Base-by-base conservation (phyloP, 2,113 vertebrate genomes). In the Ameiurus melas region DNA sequence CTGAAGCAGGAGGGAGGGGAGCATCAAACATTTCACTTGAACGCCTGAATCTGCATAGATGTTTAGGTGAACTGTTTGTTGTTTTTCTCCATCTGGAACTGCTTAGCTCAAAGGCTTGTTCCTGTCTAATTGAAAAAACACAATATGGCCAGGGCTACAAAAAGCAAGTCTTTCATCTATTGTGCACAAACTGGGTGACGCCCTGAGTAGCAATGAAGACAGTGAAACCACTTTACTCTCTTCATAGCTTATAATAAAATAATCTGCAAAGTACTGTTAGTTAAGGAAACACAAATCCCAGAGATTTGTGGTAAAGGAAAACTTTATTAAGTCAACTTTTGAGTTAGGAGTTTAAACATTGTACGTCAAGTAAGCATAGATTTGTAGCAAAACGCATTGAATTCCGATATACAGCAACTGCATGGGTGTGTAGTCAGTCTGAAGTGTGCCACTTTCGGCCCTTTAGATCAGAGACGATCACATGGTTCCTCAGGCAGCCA, bases 401-500 rank as follows among this genome's bases (percentile, higher is more conserved):
- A 88, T 79, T 78, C 70, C 70, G 70, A 33, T 89, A 20, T 81
- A 51, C 47, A 51, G 47, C 9, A 64, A 55, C 55, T 70, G 88
- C 36, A 85, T 64, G 36, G 19, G 83, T 87, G 87, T 88, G 47
- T 47, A 86, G 87, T 83, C 87, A 89, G 89, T 94, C 92, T 92
- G 91, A 93, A 93, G 91, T 93, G 17, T 90, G 90, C 93, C 93
- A 92, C 93, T 94, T 94, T 93, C 93, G 95, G 94, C 90, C 93
- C 95, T 96, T 93, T 95, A 95, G 96, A 96, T 95, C 53, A 95
- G 93, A 95, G 91, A 87, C 91, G 90, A 47, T 90, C 93, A 84
- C 89, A 86, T 93, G 92, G 93, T 91, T 92, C 90, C 71, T 77
- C 89, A 75, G 89, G 92, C 94, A 89, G 92, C 78, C 91, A 92